Percentiles rank a stretch among this genome's conserved stretches.
phyloP scores from a whole-genome alignment of 2,113 vertebrate genomes.

The Hippoglossus stenolepis region DNA sequence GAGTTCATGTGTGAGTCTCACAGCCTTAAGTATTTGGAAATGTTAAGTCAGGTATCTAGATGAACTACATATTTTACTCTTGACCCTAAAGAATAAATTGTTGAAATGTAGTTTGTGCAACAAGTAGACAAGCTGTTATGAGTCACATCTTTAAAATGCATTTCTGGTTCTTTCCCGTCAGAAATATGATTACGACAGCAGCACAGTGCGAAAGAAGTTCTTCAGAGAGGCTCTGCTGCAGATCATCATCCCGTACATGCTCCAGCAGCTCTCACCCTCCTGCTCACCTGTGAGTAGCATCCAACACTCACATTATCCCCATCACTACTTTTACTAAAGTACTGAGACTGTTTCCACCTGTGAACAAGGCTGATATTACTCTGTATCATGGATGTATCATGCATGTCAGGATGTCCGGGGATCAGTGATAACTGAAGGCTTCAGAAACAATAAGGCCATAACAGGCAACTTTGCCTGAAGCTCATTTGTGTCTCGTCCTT shows the following conservation, averaged over 20 bases:
- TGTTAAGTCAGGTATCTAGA: too few species aligned
- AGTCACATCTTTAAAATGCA: not conserved
- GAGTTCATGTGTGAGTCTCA: too few species aligned
- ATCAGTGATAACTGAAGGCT: not conserved
- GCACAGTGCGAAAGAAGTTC: slow-evolving; percentile 95
- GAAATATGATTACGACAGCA: slow-evolving; percentile 99
- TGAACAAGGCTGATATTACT: too few species aligned
- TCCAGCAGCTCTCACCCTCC: slow-evolving; percentile 90
- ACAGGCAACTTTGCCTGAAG: not conserved
- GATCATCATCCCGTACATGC: slow-evolving; percentile 96
- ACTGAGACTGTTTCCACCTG: too few species aligned
- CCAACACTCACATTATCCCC: not conserved
- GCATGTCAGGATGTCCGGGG: too few species aligned
- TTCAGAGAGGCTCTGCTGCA: slow-evolving; percentile 97
- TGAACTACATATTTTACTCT: too few species aligned
- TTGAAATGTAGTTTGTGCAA: not conserved
- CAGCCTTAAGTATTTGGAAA: too few species aligned
- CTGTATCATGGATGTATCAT: too few species aligned
- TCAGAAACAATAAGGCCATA: not conserved
- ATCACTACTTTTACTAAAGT: too few species aligned
- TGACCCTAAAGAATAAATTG: too few species aligned
- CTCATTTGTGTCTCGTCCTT: not conserved
- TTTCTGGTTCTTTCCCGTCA: slow-evolving; percentile 61
- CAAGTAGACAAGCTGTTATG: not conserved
- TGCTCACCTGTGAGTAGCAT: slow-evolving; percentile 85